Percentiles rank a stretch among this genome's conserved stretches.
Conservation (phyloP, 2,888 invertebrate species). For the Tetramorium bicarinatum region DNA sequence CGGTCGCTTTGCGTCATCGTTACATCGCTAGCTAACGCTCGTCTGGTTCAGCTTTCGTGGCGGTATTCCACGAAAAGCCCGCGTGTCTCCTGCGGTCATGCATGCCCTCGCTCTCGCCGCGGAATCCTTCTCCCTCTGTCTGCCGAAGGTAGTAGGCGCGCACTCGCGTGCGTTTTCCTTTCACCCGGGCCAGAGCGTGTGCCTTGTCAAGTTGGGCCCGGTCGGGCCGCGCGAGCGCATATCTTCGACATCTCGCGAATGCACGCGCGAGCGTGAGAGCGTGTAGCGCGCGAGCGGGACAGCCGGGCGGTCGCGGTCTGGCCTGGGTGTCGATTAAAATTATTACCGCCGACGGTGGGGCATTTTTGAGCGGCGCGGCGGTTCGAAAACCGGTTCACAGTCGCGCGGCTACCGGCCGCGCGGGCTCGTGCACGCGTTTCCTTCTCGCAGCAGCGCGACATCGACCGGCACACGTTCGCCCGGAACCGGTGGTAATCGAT, state of each 20-base stretch:
- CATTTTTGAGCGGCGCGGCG: conserved; percentile 75
- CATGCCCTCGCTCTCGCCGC: conserved; percentile 56
- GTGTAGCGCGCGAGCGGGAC: conserved; percentile 61
- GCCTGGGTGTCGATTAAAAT: conserved; percentile 81
- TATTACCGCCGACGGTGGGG: conserved; percentile 79
- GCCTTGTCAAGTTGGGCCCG: conserved; percentile 56
- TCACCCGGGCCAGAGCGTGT: conserved; percentile 79
- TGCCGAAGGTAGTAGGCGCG: conserved; percentile 64
- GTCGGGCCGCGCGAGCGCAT: conserved; percentile 72
- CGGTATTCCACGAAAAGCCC: conserved; percentile 63
- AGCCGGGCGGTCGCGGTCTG: conserved; percentile 72
- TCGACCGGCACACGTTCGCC: conserved; percentile 28
- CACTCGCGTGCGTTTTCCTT: conserved; percentile 81
- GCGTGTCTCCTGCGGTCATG: conserved; percentile 40
- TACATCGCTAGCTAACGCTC: conserved; percentile 19
- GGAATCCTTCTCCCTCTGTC: conserved; percentile 69
- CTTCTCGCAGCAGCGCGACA: conserved; percentile 61
- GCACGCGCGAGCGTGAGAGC: conserved; percentile 47
- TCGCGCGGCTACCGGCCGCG: conserved; percentile 73
- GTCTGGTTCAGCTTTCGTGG: conserved; percentile 25
- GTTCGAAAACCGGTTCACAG: conserved; percentile 71
- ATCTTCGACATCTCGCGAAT: conserved; percentile 79
- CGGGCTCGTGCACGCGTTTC: conserved; percentile 61
- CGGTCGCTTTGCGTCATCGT: conserved; percentile 36
- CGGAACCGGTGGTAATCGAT: conserved; percentile 45